Percentiles rank a stretch among this genome's conserved stretches.
Conservation (phyloP, 2,888 invertebrate genomes). For the Cheilosia vulpina region DNA sequence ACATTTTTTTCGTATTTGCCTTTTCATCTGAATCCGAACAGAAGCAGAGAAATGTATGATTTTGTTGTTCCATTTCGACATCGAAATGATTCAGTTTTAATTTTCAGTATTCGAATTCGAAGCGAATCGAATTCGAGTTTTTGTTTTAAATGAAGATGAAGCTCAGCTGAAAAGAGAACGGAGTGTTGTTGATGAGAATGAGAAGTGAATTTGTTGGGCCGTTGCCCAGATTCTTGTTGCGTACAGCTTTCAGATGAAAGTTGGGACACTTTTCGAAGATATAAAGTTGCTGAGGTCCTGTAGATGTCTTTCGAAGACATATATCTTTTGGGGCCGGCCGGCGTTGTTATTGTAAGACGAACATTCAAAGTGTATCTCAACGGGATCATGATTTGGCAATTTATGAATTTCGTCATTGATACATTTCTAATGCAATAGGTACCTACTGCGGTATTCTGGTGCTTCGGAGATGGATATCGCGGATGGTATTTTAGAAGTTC, state of each 20-base stretch:
- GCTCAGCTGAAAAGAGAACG: no score
- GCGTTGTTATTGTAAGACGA: neutral
- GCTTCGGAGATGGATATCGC: no score
- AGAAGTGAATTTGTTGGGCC: no score
- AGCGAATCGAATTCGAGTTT: no score
- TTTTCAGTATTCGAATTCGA: neutral
- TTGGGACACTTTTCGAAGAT: constrained; percentile 26
- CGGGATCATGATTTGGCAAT: neutral
- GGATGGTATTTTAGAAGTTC: no score
- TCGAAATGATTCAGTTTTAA: neutral
- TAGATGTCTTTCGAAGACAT: neutral
- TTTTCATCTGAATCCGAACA: constrained; percentile 43
- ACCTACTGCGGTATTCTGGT: no score
- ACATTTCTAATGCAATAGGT: neutral
- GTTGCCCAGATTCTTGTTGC: no score
- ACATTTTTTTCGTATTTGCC: constrained; percentile 59
- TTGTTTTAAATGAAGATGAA: no score
- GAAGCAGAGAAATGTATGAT: no score
- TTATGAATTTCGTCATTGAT: constrained; percentile 1
- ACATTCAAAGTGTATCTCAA: neutral
- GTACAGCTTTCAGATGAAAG: neutral
- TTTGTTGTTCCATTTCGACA: neutral
- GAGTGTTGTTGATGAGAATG: no score
- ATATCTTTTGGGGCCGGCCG: neutral
- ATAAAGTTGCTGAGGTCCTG: neutral